Percentiles rank a stretch among this genome's conserved stretches.
These are phyloP conservation scores for Microctenopoma stevenorrisi DNA, from an alignment of 2,797 vertebrate genomes.

Conservation along the genomic window DNA sequence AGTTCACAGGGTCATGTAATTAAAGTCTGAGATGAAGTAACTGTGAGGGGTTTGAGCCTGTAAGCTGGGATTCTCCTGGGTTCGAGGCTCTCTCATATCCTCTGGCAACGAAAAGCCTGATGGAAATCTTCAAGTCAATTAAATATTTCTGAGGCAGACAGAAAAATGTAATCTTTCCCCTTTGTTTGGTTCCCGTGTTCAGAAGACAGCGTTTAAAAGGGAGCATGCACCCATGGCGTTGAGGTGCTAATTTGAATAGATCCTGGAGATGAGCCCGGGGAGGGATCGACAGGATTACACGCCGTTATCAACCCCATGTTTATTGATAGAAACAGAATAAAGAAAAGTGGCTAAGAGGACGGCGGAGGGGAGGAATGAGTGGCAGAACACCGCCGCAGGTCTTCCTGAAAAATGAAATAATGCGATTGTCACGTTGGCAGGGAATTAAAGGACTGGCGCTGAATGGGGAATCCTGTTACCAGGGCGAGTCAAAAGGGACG, in stretches of 20 bases:
- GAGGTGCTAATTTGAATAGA: conserved; percentile 59
- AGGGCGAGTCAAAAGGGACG: conserved; percentile 50
- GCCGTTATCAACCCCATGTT: conserved; percentile 47
- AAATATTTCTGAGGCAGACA: conserved; percentile 33
- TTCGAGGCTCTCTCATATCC: conserved; percentile 41
- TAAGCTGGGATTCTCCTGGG: conserved; percentile 1
- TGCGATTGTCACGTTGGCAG: conserved; percentile 54
- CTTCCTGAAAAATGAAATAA: conserved; percentile 60
- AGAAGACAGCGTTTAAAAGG: conserved; percentile 34
- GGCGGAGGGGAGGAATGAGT: conserved; percentile 38
- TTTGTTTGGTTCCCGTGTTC: conserved; percentile 29
- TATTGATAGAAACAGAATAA: conserved; percentile 53
- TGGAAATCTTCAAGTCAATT: conserved; percentile 44
- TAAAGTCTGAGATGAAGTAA: conserved; percentile 22
- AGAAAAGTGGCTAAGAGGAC: conserved; percentile 29
- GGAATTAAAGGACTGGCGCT: conserved; percentile 53
- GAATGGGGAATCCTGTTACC: conserved; percentile 66
- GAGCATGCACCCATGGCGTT: conserved; percentile 27
- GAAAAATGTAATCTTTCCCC: conserved; percentile 39
- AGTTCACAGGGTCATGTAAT: conserved; percentile 20
- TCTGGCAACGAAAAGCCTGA: conserved; percentile 23
- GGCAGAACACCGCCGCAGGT: conserved; percentile 47
- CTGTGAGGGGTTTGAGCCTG: conserved; percentile 2
- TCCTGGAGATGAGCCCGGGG: conserved; percentile 51
- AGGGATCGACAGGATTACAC: conserved; percentile 49